Base-by-base conservation (phyloP, 2,113 vertebrate species). In the Lepidothrix coronata region DNA sequence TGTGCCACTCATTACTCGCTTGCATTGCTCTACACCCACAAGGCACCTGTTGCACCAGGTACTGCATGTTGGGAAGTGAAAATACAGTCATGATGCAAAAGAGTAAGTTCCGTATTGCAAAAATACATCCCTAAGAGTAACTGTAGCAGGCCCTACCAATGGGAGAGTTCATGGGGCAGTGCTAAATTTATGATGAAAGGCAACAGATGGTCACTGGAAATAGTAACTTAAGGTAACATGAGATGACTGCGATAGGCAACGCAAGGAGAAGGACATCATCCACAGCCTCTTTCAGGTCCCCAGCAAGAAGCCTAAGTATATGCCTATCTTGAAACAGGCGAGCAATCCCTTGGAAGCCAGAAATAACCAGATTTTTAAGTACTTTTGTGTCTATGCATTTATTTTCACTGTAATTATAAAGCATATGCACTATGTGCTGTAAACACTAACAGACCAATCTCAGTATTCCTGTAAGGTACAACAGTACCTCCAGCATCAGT, bases 281-380 rank as follows among this genome's bases (percentile, higher is more conserved):
- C 49, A 61, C 31, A 81, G 70, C 28, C 70, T 68, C 61, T 84
- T 84, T 51, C 85, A 84, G 51, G 20, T 44, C 49, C 73, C 37
- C 61, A 61, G 8, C 9, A 75, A 70, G 85, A 81, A 81, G 54
- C 23, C 31, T 8, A 52, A 75, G 35, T 11, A 67, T 71, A 72
- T 39, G 49, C 49, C 65, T 84, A 37, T 49, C 73, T 72, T 58
- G 44, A 94, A 91, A 35, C 86, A 76, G 7, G 21, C 0, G 2
- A 82, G n/a, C 25, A 78, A 92, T 37, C n/a, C 16, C 35, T 92
- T 72, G 92, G 73, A 95, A 95, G 72, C 44, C 68, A 91, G 28
- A 5, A 81, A 52, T 24, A 91, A 92, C 51, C 65, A 89, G 49
- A 30, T 39, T 91, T 85, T 92, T 57, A 93, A 94, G 86, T 41